A percentile compares a stretch with the other conserved stretches of the same genome.
phyloP scores from a whole-genome alignment of 92 coral and sea anemone genomes.

The Epizoanthus ramosus region DNA sequence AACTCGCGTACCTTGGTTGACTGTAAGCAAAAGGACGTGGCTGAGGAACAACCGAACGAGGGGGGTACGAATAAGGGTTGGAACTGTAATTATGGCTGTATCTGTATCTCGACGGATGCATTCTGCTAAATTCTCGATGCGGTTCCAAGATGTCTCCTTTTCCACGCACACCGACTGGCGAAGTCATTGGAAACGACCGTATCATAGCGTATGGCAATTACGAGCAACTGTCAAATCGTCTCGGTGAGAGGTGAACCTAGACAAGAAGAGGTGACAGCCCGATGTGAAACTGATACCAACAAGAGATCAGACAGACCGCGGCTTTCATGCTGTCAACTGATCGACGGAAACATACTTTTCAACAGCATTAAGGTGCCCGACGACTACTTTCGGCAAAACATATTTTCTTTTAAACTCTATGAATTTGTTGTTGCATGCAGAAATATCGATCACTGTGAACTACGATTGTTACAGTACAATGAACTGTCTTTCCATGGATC shows the following conservation, averaged over 20 bases:
- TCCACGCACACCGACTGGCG: conserved; percentile 38
- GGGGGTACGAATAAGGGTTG: conserved; percentile 15
- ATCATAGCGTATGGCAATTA: conserved; percentile 14
- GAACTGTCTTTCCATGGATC: background rate
- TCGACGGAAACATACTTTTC: conserved; percentile 68
- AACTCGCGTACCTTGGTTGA: conserved; percentile 21
- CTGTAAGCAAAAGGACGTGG: conserved; percentile 27
- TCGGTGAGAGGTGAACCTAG: conserved; percentile 47
- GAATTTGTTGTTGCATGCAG: conserved; percentile 8
- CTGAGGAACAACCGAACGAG: conserved; percentile 1
- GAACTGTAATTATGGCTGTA: conserved; percentile 17
- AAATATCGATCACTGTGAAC: conserved; percentile 5
- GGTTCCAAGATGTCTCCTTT: conserved; percentile 42
- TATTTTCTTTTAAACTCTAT: conserved; percentile 2
- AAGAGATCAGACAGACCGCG: conserved; percentile 76
- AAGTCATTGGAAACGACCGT: conserved; percentile 37
- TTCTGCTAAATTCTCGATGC: conserved; percentile 36
- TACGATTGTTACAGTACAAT: background rate
- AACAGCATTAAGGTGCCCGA: conserved; percentile 35
- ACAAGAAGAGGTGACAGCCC: conserved; percentile 41
- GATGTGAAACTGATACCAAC: conserved; percentile 74
- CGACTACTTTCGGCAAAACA: conserved; percentile 12
- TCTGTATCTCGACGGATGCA: conserved; percentile 41
- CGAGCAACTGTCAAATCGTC: conserved; percentile 32
- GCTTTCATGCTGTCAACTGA: conserved; percentile 72